A percentile compares a stretch with the other conserved stretches of the same genome.
Conservation (phyloP, 2,113 vertebrate genomes). For the Erinaceus europaeus region DNA sequence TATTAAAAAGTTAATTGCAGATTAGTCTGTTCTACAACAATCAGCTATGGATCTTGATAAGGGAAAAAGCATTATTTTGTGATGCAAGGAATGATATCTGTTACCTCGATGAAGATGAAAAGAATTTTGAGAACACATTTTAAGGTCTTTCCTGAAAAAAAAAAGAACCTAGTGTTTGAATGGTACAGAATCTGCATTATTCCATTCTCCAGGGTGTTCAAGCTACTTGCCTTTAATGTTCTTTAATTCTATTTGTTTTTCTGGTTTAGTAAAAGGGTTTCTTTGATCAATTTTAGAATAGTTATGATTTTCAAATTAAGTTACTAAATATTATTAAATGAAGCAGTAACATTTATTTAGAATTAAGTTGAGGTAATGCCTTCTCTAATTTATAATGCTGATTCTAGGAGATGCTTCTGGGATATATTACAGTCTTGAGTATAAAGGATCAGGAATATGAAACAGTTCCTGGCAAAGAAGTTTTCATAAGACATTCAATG, state of each 20-base stretch:
- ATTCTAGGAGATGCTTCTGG: slow-evolving; percentile 3
- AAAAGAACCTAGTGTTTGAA: not conserved
- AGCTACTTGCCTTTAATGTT: not conserved
- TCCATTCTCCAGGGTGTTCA: not conserved
- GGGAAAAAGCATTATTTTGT: not conserved
- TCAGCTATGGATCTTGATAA: not conserved
- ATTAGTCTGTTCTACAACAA: not conserved
- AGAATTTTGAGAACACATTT: not conserved
- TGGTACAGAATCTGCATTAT: not conserved
- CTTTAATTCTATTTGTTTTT: slow-evolving; percentile 25
- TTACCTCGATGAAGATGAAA: not conserved
- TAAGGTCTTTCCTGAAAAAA: not conserved
- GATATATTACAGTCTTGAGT: slow-evolving; percentile 19
- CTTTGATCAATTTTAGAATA: slow-evolving; percentile 37
- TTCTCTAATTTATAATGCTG: slow-evolving; percentile 25
- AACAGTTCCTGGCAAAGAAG: slow-evolving; percentile 26
- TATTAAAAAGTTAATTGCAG: not conserved
- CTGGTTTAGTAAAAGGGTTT: not conserved
- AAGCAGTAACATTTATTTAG: slow-evolving; percentile 15
- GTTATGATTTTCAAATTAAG: slow-evolving; percentile 1
- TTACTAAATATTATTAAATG: slow-evolving; percentile 49
- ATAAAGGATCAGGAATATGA: not conserved
- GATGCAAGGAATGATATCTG: not conserved
- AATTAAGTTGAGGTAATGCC: not conserved
- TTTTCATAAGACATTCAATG: not conserved